These are phyloP conservation scores for Fulica atra DNA, from an alignment of 2,113 vertebrate species.

Conservation along the genomic window DNA sequence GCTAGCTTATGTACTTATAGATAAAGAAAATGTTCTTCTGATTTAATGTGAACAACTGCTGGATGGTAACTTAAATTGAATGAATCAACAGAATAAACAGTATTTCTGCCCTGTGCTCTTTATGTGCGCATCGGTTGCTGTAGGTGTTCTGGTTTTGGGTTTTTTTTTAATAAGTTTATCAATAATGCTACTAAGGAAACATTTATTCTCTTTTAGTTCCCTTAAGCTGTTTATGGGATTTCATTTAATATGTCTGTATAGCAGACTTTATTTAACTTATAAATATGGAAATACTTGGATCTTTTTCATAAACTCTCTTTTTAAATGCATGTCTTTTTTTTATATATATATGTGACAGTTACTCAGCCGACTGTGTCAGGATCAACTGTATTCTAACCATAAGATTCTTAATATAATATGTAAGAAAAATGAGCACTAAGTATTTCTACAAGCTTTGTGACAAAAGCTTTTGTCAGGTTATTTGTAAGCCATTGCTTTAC, in stretches of 20 bases:
- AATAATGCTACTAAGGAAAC: background rate
- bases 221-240: background rate
- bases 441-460: background rate
- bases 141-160: background rate
- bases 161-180: background rate
- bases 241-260: background rate
- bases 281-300: background rate
- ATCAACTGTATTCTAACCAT: background rate
- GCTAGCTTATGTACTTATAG: background rate
- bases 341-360: background rate
- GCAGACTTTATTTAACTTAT: background rate
- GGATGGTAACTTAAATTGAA: background rate
- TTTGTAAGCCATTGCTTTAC: background rate
- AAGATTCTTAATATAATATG: background rate
- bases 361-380: background rate
- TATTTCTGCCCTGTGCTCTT: background rate
- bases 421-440: background rate
- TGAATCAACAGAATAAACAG: background rate
- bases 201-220: background rate
- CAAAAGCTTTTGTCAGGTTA: background rate
- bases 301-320: background rate
- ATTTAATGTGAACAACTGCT: background rate
- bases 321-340: background rate
- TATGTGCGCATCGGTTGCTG: background rate
- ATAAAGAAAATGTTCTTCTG: background rate